These are phyloP conservation scores for Crotalus viridis DNA, from an alignment of 2,113 vertebrate genomes.

Conservation along the genomic window DNA sequence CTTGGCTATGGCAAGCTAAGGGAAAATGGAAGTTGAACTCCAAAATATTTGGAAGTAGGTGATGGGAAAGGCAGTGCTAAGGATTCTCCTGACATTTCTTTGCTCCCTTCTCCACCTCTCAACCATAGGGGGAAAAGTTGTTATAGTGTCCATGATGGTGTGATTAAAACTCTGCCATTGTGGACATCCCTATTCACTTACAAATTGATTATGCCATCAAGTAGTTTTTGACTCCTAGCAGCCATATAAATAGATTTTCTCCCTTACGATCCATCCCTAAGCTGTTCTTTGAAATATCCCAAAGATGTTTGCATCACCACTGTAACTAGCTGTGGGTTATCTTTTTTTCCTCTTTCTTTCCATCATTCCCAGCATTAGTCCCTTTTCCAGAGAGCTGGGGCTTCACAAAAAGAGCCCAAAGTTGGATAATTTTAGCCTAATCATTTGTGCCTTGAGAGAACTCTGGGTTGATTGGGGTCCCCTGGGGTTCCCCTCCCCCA, in stretches of 20 bases:
- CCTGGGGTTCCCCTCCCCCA: too few species aligned
- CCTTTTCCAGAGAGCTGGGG: too few species aligned
- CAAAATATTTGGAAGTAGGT: neutral
- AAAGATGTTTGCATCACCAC: neutral
- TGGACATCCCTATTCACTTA: neutral
- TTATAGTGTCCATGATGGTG: neutral
- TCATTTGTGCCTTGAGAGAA: neutral
- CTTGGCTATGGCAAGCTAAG: neutral
- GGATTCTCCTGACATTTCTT: neutral
- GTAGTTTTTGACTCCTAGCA: neutral
- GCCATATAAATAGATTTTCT: neutral
- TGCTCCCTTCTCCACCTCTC: neutral
- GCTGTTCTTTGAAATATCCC: neutral
- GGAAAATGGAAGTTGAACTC: neutral
- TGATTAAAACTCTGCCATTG: neutral
- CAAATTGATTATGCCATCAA: neutral
- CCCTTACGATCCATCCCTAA: neutral
- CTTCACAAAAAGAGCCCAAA: neutral
- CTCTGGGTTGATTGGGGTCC: neutral
- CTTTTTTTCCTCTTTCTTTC: neutral
- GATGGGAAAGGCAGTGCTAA: neutral
- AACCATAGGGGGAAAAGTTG: neutral
- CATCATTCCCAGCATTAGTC: neutral
- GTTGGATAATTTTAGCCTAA: neutral
- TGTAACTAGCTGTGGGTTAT: neutral